Conservation (phyloP, 2,797 vertebrate genomes). For the Staurois parvus region DNA sequence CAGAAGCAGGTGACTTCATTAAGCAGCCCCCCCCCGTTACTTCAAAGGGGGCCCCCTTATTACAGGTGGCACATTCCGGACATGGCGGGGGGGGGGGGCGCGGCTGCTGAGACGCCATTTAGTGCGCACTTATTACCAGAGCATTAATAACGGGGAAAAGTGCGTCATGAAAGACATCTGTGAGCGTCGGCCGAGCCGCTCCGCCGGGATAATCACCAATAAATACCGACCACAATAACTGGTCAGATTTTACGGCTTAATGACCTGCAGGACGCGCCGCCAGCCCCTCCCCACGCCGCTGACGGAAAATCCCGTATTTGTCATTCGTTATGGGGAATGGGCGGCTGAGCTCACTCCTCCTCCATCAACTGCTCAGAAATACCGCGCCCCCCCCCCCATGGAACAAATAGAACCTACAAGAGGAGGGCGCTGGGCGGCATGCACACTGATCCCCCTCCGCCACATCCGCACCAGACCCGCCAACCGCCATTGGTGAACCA, state of each 20-base stretch:
- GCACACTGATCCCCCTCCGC: no score
- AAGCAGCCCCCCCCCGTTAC: conserved; percentile 10
- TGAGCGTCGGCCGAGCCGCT: conserved; percentile 75
- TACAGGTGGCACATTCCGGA: conserved; percentile 53
- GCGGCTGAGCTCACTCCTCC: no score
- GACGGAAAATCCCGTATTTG: no score
- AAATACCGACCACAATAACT: conserved; percentile 80
- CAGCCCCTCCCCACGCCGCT: no score
- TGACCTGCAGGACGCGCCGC: conserved; percentile 73
- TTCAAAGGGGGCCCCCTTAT: conserved; percentile 49
- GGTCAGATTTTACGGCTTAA: conserved; percentile 81
- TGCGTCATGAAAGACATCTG: conserved; percentile 77
- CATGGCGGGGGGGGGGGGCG: not conserved
- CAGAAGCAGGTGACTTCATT: conserved; percentile 60
- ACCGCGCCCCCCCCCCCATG: no score
- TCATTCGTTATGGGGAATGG: no score
- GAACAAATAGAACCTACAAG: no score
- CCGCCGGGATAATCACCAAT: conserved; percentile 78
- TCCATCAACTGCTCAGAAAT: no score
- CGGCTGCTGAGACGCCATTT: conserved; percentile 9
- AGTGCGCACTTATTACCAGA: conserved; percentile 59
- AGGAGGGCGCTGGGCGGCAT: no score
- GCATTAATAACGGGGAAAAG: conserved; percentile 72
- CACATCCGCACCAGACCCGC: no score
- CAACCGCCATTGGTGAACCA: no score